Evolutionary conservation across 1,140 invertebrate species (phyloP).

Genomic region (Polypedilum vanderplanki): DNA sequence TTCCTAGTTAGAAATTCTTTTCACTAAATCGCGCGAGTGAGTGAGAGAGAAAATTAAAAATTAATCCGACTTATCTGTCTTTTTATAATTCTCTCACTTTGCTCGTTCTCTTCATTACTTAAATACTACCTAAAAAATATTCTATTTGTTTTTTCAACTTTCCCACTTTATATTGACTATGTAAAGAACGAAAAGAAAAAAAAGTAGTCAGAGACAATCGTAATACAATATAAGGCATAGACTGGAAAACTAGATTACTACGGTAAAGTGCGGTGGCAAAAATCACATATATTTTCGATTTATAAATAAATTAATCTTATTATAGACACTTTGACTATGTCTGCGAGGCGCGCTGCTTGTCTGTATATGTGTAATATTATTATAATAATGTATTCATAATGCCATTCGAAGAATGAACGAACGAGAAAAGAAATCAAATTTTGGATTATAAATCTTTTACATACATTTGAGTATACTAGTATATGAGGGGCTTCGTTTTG

Average conservation of each 20-base stretch:
- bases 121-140: neutral
- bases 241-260: conserved; percentile 9
- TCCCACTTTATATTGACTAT: neutral
- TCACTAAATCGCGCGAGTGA: neutral
- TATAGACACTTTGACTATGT: conserved; percentile 18
- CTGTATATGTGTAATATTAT: neutral
- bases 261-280: conserved; percentile 15
- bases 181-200: neutral
- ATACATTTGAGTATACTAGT: neutral
- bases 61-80: conserved; percentile 12
- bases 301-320: conserved; percentile 20
- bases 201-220: neutral
- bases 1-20: no score
- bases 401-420: neutral
- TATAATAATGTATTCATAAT: conserved; percentile 4
- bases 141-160: neutral
- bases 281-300: conserved; percentile 19
- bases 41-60: neutral
- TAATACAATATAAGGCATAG: neutral
- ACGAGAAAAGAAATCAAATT: conserved; percentile 5
- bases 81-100: neutral
- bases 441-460: conserved; percentile 20
- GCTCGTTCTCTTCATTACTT: neutral
- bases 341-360: neutral
- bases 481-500: neutral